These are phyloP conservation scores for Bos javanicus DNA, from an alignment of 2,113 vertebrate species.

Conservation along the genomic window DNA sequence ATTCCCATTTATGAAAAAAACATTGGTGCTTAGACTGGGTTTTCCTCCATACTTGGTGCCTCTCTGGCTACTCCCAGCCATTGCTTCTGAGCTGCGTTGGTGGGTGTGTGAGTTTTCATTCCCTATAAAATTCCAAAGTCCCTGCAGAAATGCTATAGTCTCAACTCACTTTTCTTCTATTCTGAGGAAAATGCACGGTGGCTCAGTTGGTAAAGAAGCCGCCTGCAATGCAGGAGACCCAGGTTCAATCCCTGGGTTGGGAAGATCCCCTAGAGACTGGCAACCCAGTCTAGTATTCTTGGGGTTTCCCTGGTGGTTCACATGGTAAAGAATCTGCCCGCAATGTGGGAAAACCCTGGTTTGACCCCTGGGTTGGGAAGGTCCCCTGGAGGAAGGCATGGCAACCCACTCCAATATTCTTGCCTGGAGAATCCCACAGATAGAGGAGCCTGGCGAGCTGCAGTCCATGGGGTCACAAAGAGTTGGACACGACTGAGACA, in stretches of 20 bases:
- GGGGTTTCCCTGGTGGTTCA: not conserved
- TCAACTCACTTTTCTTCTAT: not conserved
- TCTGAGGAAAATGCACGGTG: not conserved
- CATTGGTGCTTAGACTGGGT: not conserved
- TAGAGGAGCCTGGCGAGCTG: not conserved
- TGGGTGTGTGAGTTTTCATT: not conserved
- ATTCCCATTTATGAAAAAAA: not conserved
- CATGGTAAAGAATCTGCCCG: not conserved
- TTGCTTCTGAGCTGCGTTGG: rapidly evolving
- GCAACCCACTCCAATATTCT: not conserved
- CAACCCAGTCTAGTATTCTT: not conserved
- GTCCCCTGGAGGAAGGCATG: not conserved
- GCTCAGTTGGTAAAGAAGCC: not conserved
- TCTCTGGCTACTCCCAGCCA: rapidly evolving
- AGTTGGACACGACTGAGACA: not conserved
- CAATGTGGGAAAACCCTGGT: not conserved
- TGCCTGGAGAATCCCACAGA: not conserved
- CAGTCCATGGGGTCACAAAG: not conserved
- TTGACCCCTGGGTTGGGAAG: not conserved
- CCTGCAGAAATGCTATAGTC: too few species aligned
- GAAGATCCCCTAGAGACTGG: not conserved
- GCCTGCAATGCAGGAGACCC: not conserved
- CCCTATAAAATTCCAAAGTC: not conserved
- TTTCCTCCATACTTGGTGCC: not conserved
- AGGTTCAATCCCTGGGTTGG: not conserved